Evolutionary conservation across 2,113 vertebrate genomes (phyloP), one percentile per base, ranked within the genome.

Genomic region (Gulo gulo): DNA sequence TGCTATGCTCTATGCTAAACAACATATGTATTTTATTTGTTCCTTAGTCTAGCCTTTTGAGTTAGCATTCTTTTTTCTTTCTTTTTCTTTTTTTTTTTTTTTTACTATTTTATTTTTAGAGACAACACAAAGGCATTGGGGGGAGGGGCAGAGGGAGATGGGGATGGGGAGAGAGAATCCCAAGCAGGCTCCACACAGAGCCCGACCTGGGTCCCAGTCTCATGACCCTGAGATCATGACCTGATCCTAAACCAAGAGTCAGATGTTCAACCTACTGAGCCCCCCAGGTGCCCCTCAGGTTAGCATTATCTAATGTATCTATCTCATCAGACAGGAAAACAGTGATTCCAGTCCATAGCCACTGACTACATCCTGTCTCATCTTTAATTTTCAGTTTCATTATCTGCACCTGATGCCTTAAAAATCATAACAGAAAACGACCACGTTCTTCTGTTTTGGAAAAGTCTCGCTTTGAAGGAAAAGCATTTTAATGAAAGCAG

Each of bases 401-500:
- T 99, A 45, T 99, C 99, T 31, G 99, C 99, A 86, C 99, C 99
- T 0, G 99, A 99, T 3, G 99, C 99, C 86, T 99, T 99, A 98
- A 99, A 99, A 98, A 99, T 99, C 78, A 97, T 99, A 96, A 99
- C 99, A 1, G 99, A 99, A 98, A 99, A 99, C 0, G 99, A 99
- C 94, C 99, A 99, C 0, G 98, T 99, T 91, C 99, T 99, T 97
- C 99, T 99, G 6, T 99, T 99, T 96, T 99, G 99, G 99, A 99
- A 99, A 98, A 99, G 99, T 97, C 98, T 99, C 89, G 99, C 99
- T 0, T 97, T 99, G 87, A 99, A 99, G 94, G 99, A 99, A 93
- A 99, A 99, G 23, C 98, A 98, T 95, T 99, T 99, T 98, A 99
- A 99, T 34, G 99, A 99, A 98, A 99, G 99, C 98, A 98, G 99